Evolutionary conservation across 2,797 vertebrate genomes (phyloP), one percentile per base, ranked within the genome.

Genomic region (Numenius phaeopus): DNA sequence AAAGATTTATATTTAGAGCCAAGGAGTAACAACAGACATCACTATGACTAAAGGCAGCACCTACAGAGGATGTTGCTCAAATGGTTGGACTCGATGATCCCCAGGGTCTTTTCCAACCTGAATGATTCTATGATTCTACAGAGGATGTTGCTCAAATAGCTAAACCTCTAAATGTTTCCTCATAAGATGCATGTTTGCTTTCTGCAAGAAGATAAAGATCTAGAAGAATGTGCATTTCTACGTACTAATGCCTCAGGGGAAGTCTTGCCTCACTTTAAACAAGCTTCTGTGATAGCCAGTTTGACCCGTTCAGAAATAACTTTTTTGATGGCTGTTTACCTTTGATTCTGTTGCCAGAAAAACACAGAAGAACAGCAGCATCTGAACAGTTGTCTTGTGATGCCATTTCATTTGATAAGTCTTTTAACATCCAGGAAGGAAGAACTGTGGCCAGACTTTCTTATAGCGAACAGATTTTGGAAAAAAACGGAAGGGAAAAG

Each of bases 271-370:
- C 55, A 14, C 83, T 87, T 91, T 88, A 96, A 91, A 91, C 62
- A 96, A 88, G 55, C 66, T 79, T 22, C 70, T 94, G 84, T 93
- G 84, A 93, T 94, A 95, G 78, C 72, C 50, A 89, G 71, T 90
- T 85, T 94, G 96, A 96, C 94, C 93, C 89, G 87, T 40, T 91
- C 94, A 93, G 83, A 96, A 94, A 86, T 78, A 93, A 94, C 82
- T 22, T 81, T 88, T 97, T 91, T 94, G 87, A 96, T 84, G 80
- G 87, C 29, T 92, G 87, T 89, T 92, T 77, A 92, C 54, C 42
- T 96, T 95, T 94, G 80, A 94, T 94, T 94, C 75, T 75, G 40
- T 59, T 95, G 94, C 85, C 92, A 97, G 77, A 59, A 95, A 92
- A 97, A 82, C 62, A 95, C 5, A 91, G 66, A 89, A 89, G 40